phyloP scores from a whole-genome alignment of 2,113 vertebrate species.

The Empidonax traillii region DNA sequence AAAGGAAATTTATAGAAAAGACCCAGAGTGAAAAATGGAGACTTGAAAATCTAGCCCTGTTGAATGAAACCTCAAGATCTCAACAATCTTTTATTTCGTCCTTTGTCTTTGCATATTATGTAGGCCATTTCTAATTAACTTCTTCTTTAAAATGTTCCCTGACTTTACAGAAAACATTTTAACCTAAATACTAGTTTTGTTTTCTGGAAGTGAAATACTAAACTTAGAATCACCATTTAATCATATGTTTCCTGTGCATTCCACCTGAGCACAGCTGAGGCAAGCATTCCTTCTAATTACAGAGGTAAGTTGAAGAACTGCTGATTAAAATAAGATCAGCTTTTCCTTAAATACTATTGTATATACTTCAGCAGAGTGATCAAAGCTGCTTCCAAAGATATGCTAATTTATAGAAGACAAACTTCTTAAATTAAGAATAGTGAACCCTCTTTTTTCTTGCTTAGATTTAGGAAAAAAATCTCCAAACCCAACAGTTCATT shows the following conservation, averaged over 20 bases:
- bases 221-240: slow-evolving; percentile 45
- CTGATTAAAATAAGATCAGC: slow-evolving; percentile 44
- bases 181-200: not conserved
- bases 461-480: not conserved
- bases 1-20: not conserved
- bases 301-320: slow-evolving; percentile 10
- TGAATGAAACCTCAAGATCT: not conserved
- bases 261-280: not conserved
- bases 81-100: not conserved
- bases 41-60: not conserved
- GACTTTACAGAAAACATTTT: not conserved
- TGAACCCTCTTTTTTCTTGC: not conserved
- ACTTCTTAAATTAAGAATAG: not conserved
- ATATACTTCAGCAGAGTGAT: not conserved
- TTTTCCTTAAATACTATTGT: slow-evolving; percentile 29
- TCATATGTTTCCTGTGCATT: slow-evolving; percentile 54
- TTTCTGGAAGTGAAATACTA: slow-evolving; percentile 21
- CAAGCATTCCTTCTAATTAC: slow-evolving; percentile 49
- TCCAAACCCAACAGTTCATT: not conserved
- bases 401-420: not conserved
- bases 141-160: not conserved
- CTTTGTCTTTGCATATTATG: not conserved
- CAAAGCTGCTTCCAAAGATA: not conserved
- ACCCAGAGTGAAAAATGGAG: not conserved
- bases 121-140: not conserved